Conservation (phyloP, 1,140 invertebrate genomes). For the Coenobita brevimanus region DNA sequence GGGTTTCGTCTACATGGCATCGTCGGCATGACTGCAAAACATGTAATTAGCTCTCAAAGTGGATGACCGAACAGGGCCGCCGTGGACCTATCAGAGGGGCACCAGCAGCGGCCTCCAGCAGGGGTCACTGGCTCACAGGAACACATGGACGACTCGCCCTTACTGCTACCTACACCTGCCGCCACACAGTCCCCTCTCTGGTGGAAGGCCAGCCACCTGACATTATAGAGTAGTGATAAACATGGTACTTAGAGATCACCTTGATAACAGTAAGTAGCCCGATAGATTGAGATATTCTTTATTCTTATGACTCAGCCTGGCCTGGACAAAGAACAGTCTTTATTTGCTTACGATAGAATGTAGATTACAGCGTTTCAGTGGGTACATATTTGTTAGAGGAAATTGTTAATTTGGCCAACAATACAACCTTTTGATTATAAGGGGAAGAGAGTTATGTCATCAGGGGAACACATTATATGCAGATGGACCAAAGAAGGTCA, state of each 20-base stretch:
- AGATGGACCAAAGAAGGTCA: too few species aligned
- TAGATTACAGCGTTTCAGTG: too few species aligned
- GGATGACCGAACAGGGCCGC: constrained; percentile 4
- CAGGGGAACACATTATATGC: too few species aligned
- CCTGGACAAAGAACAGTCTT: not conserved
- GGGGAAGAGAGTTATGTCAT: too few species aligned
- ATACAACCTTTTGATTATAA: too few species aligned
- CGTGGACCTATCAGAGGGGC: not conserved
- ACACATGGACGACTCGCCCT: too few species aligned
- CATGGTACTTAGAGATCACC: constrained; percentile 32
- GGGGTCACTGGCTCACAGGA: not conserved
- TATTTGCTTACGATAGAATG: too few species aligned
- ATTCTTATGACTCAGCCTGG: not conserved
- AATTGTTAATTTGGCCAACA: too few species aligned
- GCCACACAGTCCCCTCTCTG: not conserved
- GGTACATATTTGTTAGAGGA: too few species aligned
- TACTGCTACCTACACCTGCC: not conserved
- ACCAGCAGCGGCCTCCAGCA: not conserved
- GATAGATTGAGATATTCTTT: constrained; percentile 17
- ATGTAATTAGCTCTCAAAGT: constrained; percentile 47
- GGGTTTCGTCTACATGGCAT: constrained; percentile 9
- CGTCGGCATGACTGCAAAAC: constrained; percentile 26
- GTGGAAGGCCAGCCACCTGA: not conserved
- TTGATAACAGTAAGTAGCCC: constrained; percentile 50
- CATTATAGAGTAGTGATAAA: constrained; percentile 58